These are phyloP conservation scores for Odontomyia ornata DNA, from an alignment of 2,888 invertebrate genomes.

Conservation along the genomic window DNA sequence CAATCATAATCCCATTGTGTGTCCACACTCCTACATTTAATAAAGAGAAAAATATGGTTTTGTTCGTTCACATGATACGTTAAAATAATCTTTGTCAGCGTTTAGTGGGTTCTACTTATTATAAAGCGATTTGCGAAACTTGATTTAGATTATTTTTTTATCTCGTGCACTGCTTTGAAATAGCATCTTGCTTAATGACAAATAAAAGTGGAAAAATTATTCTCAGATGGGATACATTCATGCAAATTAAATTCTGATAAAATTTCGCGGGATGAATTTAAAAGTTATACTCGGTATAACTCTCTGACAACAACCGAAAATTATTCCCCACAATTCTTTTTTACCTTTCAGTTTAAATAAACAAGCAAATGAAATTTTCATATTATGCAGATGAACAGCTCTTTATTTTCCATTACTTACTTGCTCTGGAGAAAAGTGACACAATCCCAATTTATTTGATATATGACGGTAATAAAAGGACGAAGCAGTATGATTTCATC, in stretches of 20 bases:
- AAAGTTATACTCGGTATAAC: too few relatives aligned
- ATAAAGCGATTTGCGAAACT: conserved; percentile 18
- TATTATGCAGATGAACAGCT: conserved; percentile 32
- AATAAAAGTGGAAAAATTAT: too few relatives aligned
- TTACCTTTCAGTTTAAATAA: conserved; percentile 16
- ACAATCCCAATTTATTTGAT: conserved; percentile 48
- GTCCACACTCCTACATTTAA: conserved; percentile 54
- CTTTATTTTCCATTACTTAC: conserved; percentile 28
- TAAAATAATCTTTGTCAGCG: neutral
- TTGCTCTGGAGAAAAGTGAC: conserved; percentile 37
- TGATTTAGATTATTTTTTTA: neutral
- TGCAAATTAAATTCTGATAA: too few relatives aligned
- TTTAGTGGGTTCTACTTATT: conserved; percentile 30
- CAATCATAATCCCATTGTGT: conserved; percentile 56
- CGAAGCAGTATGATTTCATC: too few relatives aligned
- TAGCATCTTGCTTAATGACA: too few relatives aligned
- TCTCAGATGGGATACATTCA: too few relatives aligned
- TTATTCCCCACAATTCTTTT: conserved; percentile 11
- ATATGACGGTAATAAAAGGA: conserved; percentile 47
- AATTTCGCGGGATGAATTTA: too few relatives aligned
- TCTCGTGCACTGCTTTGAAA: too few relatives aligned
- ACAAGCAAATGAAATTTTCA: conserved; percentile 33
- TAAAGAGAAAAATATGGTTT: conserved; percentile 53
- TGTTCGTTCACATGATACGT: conserved; percentile 43
- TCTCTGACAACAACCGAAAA: conserved; percentile 29